Evolutionary conservation across 2,113 vertebrate species (phyloP).

Genomic region (Vulpes lagopus): DNA sequence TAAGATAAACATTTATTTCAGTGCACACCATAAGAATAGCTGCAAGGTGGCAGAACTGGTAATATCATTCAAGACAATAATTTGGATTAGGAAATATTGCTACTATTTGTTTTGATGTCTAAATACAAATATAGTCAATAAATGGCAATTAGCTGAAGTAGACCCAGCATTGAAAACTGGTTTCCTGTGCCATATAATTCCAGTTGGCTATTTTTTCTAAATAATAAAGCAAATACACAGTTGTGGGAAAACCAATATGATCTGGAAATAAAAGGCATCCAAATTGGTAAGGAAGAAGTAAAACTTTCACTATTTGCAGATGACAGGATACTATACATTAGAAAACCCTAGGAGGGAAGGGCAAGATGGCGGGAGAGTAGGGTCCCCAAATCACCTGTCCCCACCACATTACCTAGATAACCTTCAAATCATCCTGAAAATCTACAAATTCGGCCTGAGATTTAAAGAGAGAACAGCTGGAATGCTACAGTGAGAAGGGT

Average conservation of each 20-base stretch:
- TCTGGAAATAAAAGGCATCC: neutral
- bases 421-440: too few species aligned
- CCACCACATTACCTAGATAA: too few species aligned
- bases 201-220: neutral
- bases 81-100: neutral
- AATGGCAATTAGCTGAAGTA: neutral
- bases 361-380: too few species aligned
- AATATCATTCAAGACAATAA: neutral
- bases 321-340: neutral
- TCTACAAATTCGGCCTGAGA: too few species aligned
- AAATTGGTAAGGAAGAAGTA: neutral
- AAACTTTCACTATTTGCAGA: neutral
- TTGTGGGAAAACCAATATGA: neutral
- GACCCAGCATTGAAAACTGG: neutral
- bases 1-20: conserved; percentile 1
- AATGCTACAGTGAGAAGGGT: too few species aligned
- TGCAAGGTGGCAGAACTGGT: neutral
- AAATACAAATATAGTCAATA: neutral
- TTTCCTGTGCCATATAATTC: neutral
- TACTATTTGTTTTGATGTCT: neutral
- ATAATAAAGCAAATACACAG: neutral
- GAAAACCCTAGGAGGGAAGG: too few species aligned
- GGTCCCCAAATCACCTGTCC: too few species aligned
- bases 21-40: neutral
- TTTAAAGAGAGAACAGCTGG: too few species aligned